phyloP scores from a whole-genome alignment of 2,888 invertebrate species.

The Acanthopleura granulata region DNA sequence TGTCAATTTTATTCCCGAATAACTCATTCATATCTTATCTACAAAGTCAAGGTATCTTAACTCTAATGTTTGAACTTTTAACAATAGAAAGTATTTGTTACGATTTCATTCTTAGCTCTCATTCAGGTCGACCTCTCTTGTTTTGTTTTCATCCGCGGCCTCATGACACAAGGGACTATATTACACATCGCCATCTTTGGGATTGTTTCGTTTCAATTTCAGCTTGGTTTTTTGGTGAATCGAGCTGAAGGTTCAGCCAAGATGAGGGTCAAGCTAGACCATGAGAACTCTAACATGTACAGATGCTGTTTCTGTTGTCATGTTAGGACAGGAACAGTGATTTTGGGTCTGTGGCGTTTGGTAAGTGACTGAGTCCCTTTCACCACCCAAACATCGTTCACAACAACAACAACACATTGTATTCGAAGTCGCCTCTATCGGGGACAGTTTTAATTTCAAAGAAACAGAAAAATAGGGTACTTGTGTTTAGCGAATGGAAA shows the following conservation, averaged over 20 bases:
- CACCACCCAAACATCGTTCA: background rate
- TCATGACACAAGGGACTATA: background rate
- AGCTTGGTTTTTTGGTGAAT: background rate
- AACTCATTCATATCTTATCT: too few species aligned
- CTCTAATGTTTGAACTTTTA: too few species aligned
- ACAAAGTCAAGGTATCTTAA: too few species aligned
- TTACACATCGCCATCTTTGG: background rate
- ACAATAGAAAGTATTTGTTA: too few species aligned
- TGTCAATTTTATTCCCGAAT: too few species aligned
- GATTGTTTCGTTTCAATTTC: background rate
- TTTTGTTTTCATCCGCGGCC: background rate
- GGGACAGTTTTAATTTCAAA: too few species aligned
- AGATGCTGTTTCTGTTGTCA: slow-evolving; percentile 59
- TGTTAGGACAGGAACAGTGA: slow-evolving; percentile 55
- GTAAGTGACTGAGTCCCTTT: slow-evolving; percentile 33
- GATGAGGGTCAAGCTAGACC: slow-evolving; percentile 43
- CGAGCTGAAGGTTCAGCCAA: slow-evolving; percentile 7
- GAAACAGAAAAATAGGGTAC: too few species aligned
- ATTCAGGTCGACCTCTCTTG: too few species aligned
- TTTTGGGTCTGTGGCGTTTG: slow-evolving; percentile 53
- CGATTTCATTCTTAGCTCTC: too few species aligned
- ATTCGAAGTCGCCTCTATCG: too few species aligned
- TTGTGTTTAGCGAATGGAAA: too few species aligned
- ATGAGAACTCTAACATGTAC: slow-evolving; percentile 43
- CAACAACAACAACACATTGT: background rate